Evolutionary conservation across 2,797 vertebrate species (phyloP).

Genomic region (Mastacembelus armatus): DNA sequence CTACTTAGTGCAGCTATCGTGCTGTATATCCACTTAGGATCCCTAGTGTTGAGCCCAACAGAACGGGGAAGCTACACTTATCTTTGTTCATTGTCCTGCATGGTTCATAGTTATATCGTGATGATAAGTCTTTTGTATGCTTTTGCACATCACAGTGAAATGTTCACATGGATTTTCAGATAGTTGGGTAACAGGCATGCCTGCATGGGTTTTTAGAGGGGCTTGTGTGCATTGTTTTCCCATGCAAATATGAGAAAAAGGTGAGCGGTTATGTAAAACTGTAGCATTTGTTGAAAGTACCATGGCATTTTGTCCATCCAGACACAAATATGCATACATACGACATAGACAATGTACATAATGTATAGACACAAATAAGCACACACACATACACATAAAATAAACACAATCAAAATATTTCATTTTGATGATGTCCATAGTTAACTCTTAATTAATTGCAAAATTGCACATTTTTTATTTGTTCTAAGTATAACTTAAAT

Average conservation of each 20-base stretch:
- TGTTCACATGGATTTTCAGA: slow-evolving; percentile 49
- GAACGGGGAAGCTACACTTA: slow-evolving; percentile 18
- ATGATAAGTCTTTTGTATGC: slow-evolving; percentile 38
- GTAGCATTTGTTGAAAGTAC: background rate
- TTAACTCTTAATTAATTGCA: no score
- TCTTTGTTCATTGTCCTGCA: slow-evolving; percentile 23
- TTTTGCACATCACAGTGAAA: slow-evolving; percentile 49
- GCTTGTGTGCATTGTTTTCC: background rate
- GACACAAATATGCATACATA: background rate
- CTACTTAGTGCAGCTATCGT: slow-evolving; percentile 72
- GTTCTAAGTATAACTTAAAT: no score
- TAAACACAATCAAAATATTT: no score
- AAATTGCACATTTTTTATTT: no score
- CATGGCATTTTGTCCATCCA: background rate
- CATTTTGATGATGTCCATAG: no score
- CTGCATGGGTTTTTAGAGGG: slow-evolving; percentile 21
- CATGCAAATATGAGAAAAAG: background rate
- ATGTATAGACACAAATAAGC: slow-evolving; percentile 3
- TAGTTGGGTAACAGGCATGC: slow-evolving; percentile 42
- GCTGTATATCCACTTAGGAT: slow-evolving; percentile 74
- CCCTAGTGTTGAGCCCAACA: slow-evolving; percentile 42
- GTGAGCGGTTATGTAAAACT: no score
- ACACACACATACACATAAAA: slow-evolving; percentile 18
- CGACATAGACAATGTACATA: slow-evolving; percentile 1
- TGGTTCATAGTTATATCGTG: slow-evolving; percentile 20